These are phyloP conservation scores for Brachymystax lenok DNA, from an alignment of 2,797 vertebrate species.

Conservation along the genomic window DNA sequence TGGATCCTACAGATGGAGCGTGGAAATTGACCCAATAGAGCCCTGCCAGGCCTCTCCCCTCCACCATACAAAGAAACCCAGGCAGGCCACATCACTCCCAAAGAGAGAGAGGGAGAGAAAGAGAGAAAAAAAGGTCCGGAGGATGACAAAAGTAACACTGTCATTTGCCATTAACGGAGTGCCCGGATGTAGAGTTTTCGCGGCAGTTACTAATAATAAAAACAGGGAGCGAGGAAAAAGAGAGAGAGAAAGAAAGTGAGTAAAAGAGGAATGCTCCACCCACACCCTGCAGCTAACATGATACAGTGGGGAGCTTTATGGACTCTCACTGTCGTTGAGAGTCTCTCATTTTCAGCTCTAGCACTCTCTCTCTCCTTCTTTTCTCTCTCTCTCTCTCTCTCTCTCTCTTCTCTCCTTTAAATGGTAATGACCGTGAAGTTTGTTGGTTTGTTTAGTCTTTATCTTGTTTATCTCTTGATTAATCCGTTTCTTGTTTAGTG, in stretches of 20 bases:
- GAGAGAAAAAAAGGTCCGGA: slow-evolving; percentile 77
- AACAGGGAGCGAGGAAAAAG: slow-evolving; percentile 46
- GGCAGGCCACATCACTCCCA: slow-evolving; percentile 69
- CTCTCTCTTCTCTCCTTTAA: slow-evolving; percentile 37
- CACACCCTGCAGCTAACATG: slow-evolving; percentile 76
- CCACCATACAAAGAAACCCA: slow-evolving; percentile 87
- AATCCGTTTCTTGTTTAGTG: slow-evolving; percentile 9
- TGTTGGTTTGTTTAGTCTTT: slow-evolving; percentile 9
- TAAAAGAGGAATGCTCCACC: slow-evolving; percentile 53
- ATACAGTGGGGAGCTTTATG: slow-evolving; percentile 70
- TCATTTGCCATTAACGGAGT: slow-evolving; percentile 91
- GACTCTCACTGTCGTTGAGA: neutral
- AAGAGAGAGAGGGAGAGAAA: slow-evolving; percentile 29
- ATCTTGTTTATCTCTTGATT: slow-evolving; percentile 19
- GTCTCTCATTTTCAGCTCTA: neutral
- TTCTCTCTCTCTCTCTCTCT: slow-evolving; percentile 16
- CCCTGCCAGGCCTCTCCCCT: slow-evolving; percentile 86
- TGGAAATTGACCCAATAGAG: slow-evolving; percentile 99
- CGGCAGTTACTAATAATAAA: slow-evolving; percentile 73
- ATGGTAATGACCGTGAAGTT: slow-evolving; percentile 34
- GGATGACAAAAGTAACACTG: slow-evolving; percentile 96
- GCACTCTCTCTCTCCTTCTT: neutral
- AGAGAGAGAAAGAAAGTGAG: slow-evolving; percentile 32
- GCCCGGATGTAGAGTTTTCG: slow-evolving; percentile 81
- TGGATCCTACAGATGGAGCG: slow-evolving; percentile 99